Conservation (phyloP, 2,113 vertebrate genomes). For the Nothobranchius kuhntae region DNA sequence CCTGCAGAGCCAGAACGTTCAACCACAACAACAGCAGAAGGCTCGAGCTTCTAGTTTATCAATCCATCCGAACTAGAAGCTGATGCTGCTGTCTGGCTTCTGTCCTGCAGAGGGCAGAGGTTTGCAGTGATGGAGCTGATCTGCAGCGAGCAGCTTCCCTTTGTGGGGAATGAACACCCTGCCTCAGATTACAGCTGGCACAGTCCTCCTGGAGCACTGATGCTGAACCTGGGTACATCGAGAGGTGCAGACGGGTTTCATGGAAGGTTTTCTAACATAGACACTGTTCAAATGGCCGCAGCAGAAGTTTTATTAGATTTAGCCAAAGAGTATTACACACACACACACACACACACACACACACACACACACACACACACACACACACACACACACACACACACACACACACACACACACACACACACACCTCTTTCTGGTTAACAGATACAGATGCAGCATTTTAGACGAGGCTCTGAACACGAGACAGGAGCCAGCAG, state of each 20-base stretch:
- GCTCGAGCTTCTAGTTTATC: not conserved
- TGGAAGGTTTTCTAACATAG: not conserved
- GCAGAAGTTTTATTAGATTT: conserved; percentile 12
- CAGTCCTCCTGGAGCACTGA: not conserved
- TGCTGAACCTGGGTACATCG: not conserved
- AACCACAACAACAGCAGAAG: conserved; percentile 18
- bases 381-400: too few species aligned
- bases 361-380: not conserved
- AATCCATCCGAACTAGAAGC: not conserved
- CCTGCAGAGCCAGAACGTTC: conserved; percentile 1
- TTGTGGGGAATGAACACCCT: conserved; percentile 12
- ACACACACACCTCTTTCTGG: not conserved
- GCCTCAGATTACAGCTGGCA: not conserved
- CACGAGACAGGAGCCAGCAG: not conserved
- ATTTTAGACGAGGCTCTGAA: conserved; percentile 4
- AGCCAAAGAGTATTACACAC: conserved; percentile 48
- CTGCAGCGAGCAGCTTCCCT: conserved; percentile 9
- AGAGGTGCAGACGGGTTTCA: not conserved
- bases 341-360: not conserved
- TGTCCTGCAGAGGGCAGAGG: conserved; percentile 19
- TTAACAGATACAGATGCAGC: not conserved
- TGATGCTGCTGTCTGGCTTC: conserved; percentile 8
- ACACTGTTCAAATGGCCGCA: not conserved
- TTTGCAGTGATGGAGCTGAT: not conserved
- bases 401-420: too few species aligned